Conservation (phyloP, 2,113 vertebrate genomes). For the Antennarius striatus region DNA sequence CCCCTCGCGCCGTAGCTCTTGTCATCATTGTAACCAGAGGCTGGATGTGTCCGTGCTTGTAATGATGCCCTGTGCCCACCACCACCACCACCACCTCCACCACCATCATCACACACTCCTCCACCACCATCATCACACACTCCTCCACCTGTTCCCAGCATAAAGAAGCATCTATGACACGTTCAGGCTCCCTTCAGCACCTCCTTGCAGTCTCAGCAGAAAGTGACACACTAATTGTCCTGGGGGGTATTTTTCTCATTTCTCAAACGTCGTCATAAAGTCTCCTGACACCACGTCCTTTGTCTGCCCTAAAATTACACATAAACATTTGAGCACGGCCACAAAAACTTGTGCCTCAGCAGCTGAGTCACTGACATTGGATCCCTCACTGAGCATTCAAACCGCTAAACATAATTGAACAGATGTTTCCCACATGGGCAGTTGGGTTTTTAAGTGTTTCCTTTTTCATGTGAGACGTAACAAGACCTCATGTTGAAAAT, state of each 20-base stretch:
- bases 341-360: not conserved
- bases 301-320: constrained; percentile 39
- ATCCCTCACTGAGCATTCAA: not conserved
- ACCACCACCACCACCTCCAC: not conserved
- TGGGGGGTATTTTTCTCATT: not conserved
- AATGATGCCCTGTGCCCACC: not conserved
- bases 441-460: not conserved
- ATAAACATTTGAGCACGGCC: not conserved
- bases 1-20: constrained; percentile 25
- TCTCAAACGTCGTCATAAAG: constrained; percentile 21
- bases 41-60: constrained; percentile 61
- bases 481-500: no score
- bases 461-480: no score
- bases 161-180: constrained; percentile 16
- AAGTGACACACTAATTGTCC: constrained; percentile 37
- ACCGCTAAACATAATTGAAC: not conserved
- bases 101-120: not conserved
- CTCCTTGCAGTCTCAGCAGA: constrained; percentile 55
- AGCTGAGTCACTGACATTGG: constrained; percentile 5
- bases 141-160: constrained; percentile 4
- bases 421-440: no score
- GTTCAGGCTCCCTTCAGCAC: constrained; percentile 31
- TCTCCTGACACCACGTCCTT: constrained; percentile 33
- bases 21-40: constrained; percentile 57
- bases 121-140: not conserved